These are phyloP conservation scores for Staurois parvus DNA, from an alignment of 2,797 vertebrate species.

Conservation along the genomic window DNA sequence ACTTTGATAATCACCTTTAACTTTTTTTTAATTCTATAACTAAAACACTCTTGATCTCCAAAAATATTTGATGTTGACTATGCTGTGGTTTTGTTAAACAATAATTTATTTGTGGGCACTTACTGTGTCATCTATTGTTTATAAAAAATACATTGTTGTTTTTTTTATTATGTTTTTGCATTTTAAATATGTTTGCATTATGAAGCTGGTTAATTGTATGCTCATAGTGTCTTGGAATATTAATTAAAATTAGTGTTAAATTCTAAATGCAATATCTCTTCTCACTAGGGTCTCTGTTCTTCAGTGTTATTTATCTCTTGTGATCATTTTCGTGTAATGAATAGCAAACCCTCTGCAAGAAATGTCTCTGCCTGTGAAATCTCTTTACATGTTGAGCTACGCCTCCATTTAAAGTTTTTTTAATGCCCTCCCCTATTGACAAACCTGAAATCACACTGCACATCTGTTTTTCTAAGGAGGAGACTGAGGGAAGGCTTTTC, in stretches of 20 bases:
- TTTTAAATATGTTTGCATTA: neutral
- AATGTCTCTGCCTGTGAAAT: constrained; percentile 32
- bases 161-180: neutral
- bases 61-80: no score
- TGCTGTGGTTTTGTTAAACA: no score
- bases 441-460: constrained; percentile 40
- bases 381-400: constrained; percentile 34
- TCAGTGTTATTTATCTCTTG: constrained; percentile 3
- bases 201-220: neutral
- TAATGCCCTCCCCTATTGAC: constrained; percentile 17
- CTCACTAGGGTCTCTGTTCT: neutral
- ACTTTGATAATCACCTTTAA: no score
- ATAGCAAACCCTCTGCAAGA: constrained; percentile 21
- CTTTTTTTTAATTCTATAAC: no score
- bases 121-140: neutral
- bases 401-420: constrained; percentile 37
- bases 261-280: neutral
- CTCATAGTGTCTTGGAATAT: neutral
- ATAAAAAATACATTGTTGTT: no score
- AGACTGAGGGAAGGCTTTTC: constrained; percentile 1
- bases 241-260: neutral
- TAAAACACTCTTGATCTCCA: no score
- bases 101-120: no score
- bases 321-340: constrained; percentile 22
- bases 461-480: constrained; percentile 15